These are phyloP conservation scores for Synanthedon myopaeformis DNA, from an alignment of 2,888 invertebrate species.

Conservation along the genomic window DNA sequence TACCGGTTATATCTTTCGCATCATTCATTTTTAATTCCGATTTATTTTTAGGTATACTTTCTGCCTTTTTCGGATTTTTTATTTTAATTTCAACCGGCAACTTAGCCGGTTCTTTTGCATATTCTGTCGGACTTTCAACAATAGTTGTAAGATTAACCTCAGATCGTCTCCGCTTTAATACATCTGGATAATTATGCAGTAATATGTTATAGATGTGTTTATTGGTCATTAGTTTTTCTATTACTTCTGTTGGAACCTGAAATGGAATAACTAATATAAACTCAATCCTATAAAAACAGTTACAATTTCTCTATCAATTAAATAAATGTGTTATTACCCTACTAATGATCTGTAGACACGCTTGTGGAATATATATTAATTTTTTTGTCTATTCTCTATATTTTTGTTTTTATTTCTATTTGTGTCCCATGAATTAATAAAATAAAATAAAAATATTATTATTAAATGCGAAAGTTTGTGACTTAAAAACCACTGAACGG, in stretches of 20 bases:
- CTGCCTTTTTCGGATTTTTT: constrained; percentile 11
- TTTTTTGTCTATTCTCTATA: too few relatives aligned
- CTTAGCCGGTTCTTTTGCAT: constrained; percentile 34
- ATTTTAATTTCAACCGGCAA: constrained; percentile 30
- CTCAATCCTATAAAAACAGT: background rate
- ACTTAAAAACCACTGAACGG: too few relatives aligned
- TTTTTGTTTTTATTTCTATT: too few relatives aligned
- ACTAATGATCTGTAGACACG: too few relatives aligned
- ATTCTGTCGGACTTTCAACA: constrained; percentile 19
- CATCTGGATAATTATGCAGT: constrained; percentile 77
- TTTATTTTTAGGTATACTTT: constrained; percentile 14
- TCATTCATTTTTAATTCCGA: constrained; percentile 9
- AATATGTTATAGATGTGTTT: constrained; percentile 76
- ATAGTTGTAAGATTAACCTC: constrained; percentile 60
- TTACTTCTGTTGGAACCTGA: constrained; percentile 78
- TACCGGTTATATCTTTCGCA: constrained; percentile 13
- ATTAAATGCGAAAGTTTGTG: too few relatives aligned
- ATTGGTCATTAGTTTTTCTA: constrained; percentile 74
- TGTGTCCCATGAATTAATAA: too few relatives aligned
- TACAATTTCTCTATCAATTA: background rate
- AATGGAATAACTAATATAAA: constrained; percentile 10
- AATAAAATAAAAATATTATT: too few relatives aligned
- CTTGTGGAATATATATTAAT: too few relatives aligned
- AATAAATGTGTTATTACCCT: too few relatives aligned
- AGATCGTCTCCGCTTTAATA: constrained; percentile 72